Evolutionary conservation across 2,888 invertebrate genomes (phyloP).

Genomic region (Parascotia fuliginaria): DNA sequence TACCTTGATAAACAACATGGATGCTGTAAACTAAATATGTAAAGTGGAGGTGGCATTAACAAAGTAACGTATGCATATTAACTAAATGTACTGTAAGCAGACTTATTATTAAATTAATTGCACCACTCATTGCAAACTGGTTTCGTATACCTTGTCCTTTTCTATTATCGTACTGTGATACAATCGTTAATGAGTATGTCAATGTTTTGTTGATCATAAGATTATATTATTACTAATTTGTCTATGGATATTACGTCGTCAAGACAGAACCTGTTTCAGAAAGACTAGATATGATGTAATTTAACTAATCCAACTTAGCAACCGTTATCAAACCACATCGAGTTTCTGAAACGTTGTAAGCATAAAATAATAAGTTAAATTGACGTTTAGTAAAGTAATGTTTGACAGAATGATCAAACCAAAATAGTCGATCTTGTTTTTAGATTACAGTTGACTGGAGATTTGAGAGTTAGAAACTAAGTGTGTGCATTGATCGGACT

Average conservation of each 20-base stretch:
- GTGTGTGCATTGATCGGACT: no score
- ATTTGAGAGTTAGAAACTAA: no score
- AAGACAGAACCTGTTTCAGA: no score
- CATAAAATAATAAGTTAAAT: no score
- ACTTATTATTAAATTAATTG: constrained; percentile 39
- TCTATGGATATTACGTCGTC: constrained; percentile 19
- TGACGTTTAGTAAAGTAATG: no score
- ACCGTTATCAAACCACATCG: no score
- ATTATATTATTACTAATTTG: constrained; percentile 38
- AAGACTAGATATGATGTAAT: no score
- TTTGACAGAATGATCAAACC: no score
- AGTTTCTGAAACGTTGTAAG: no score
- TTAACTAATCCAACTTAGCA: no score
- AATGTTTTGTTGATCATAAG: constrained; percentile 34
- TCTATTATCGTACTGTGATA: constrained; percentile 25
- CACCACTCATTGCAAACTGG: constrained; percentile 30
- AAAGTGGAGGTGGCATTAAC: constrained; percentile 55
- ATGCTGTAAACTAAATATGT: constrained; percentile 56
- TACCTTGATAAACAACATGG: constrained; percentile 57
- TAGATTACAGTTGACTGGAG: no score
- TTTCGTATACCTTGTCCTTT: constrained; percentile 30
- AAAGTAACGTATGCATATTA: constrained; percentile 39
- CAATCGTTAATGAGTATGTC: constrained; percentile 34
- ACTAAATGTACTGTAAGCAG: constrained; percentile 27
- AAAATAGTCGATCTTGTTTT: no score